A percentile compares a stretch with the other conserved stretches of the same genome.
These are phyloP conservation scores for Hippocampus zosterae DNA, from an alignment of 2,113 vertebrate genomes.

Conservation along the genomic window DNA sequence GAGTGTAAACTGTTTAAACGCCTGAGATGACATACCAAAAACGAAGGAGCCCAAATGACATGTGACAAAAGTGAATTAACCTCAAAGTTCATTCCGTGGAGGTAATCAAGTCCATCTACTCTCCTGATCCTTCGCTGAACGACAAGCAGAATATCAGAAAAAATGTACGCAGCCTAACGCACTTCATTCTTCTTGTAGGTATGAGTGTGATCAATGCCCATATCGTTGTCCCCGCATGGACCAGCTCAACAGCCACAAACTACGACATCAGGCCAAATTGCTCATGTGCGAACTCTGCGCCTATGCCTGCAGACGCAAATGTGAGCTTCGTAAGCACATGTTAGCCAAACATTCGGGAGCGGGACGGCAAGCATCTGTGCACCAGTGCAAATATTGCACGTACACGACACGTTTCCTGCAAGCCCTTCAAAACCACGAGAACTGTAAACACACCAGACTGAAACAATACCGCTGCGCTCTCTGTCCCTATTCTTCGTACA, in stretches of 20 bases:
- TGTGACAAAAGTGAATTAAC: neutral
- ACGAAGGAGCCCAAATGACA: neutral
- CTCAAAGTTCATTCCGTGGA: neutral
- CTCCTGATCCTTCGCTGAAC: neutral
- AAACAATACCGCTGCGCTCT: conserved; percentile 86
- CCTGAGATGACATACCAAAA: neutral
- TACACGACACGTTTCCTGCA: conserved; percentile 90
- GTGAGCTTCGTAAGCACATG: conserved; percentile 92
- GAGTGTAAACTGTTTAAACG: neutral
- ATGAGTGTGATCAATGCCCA: conserved; percentile 88
- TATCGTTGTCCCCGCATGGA: conserved; percentile 94
- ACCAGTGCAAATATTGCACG: conserved; percentile 88
- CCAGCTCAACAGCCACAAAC: conserved; percentile 95
- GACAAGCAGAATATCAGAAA: neutral
- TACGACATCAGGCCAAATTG: conserved; percentile 90
- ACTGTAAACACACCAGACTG: conserved; percentile 91
- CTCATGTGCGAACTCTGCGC: conserved; percentile 95
- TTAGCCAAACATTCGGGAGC: conserved; percentile 76
- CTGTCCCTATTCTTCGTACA: conserved; percentile 87
- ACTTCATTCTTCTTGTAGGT: conserved; percentile 66
- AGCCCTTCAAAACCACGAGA: conserved; percentile 89
- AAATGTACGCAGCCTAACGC: neutral
- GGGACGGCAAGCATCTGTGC: conserved; percentile 67
- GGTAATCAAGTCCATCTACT: neutral
- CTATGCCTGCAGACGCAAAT: conserved; percentile 92